Conservation (phyloP, 2,797 vertebrate genomes). For the Sparus aurata region DNA sequence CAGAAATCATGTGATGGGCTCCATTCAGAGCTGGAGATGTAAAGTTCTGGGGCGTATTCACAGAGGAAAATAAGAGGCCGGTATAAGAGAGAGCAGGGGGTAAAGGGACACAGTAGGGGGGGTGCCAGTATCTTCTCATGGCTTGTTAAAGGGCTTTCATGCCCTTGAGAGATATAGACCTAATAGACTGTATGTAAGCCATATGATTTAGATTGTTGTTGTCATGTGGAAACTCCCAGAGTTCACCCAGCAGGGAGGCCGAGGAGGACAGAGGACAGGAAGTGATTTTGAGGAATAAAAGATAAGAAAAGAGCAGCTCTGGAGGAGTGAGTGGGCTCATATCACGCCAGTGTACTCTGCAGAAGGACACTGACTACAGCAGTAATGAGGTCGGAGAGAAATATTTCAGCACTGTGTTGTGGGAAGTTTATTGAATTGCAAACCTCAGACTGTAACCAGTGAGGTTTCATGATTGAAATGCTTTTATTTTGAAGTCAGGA, state of each 20-base stretch:
- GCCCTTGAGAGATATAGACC: slow-evolving; percentile 52
- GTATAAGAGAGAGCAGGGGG: slow-evolving; percentile 46
- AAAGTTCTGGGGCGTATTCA: slow-evolving; percentile 69
- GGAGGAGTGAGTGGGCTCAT: slow-evolving; percentile 9
- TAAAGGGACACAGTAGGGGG: slow-evolving; percentile 46
- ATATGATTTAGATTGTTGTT: slow-evolving; percentile 65
- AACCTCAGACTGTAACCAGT: slow-evolving; percentile 6
- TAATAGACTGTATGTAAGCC: slow-evolving; percentile 52
- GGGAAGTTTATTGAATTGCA: slow-evolving; percentile 17
- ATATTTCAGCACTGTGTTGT: slow-evolving; percentile 14
- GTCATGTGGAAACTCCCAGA: slow-evolving; percentile 68
- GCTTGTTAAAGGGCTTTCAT: slow-evolving; percentile 64
- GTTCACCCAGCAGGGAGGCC: slow-evolving; percentile 35
- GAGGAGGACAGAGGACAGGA: slow-evolving; percentile 21
- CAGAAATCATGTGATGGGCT: slow-evolving; percentile 69
- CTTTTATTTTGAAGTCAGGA: not conserved
- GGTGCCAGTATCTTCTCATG: slow-evolving; percentile 65
- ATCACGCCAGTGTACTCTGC: not conserved
- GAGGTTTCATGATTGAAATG: slow-evolving; percentile 5
- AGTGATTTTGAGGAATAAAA: not conserved
- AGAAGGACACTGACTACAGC: not conserved
- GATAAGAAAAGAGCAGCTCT: not conserved
- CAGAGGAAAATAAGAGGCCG: slow-evolving; percentile 50
- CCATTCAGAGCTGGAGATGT: slow-evolving; percentile 70
- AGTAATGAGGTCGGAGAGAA: slow-evolving; percentile 7